These are phyloP conservation scores for Bubo scandiacus DNA, from an alignment of 2,113 vertebrate genomes.

Conservation along the genomic window DNA sequence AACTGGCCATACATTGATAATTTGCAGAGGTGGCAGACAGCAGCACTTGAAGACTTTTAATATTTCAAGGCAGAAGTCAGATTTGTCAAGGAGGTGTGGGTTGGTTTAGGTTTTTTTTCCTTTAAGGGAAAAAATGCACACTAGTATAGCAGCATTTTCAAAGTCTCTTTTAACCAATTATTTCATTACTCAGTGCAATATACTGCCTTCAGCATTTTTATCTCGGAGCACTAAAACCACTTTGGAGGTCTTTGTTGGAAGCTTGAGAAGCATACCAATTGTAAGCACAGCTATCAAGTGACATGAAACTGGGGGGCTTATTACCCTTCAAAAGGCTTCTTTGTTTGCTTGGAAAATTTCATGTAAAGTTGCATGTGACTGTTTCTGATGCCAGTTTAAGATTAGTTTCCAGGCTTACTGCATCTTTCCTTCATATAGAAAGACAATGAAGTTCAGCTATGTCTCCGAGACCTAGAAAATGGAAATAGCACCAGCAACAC, in stretches of 20 bases:
- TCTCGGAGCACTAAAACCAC: neutral
- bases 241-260: neutral
- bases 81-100: neutral
- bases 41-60: neutral
- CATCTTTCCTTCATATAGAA: conserved; percentile 20
- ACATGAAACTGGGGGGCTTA: conserved; percentile 5
- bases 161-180: neutral
- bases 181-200: neutral
- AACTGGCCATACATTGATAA: neutral
- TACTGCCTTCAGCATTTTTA: neutral
- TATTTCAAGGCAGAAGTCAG: neutral
- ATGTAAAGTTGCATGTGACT: conserved; percentile 18
- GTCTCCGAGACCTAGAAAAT: neutral
- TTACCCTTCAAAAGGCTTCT: conserved; percentile 20
- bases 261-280: neutral
- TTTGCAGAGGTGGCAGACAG: neutral
- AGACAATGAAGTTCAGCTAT: neutral
- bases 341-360: conserved; percentile 16
- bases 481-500: neutral
- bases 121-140: neutral
- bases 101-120: neutral
- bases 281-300: conserved; percentile 4
- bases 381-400: neutral
- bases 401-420: conserved; percentile 23
- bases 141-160: neutral